Conservation (phyloP, 2,113 vertebrate species). For the Poeciliopsis retropinna region DNA sequence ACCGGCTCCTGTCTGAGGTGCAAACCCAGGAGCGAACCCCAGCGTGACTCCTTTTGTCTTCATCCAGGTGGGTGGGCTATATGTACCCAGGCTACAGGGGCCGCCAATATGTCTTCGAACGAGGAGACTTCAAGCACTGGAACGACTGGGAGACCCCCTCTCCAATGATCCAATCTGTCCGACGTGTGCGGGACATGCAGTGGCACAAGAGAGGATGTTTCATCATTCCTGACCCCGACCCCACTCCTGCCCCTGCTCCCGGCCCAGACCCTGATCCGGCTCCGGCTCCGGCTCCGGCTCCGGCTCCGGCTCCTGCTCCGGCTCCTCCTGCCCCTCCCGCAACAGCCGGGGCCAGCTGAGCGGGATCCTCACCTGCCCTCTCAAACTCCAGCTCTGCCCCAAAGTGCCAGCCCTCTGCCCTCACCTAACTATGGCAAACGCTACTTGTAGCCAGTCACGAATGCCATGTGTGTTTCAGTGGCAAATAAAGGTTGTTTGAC, state of each 20-base stretch:
- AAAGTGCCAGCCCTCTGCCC: conserved; percentile 38
- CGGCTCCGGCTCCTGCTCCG: conserved; percentile 71
- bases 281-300: conserved; percentile 47
- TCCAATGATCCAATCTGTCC: conserved; percentile 90
- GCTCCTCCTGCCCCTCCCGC: conserved; percentile 74
- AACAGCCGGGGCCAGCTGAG: conserved; percentile 83
- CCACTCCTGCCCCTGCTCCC: conserved; percentile 38
- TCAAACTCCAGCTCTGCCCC: conserved; percentile 4
- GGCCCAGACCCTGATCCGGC: conserved; percentile 53
- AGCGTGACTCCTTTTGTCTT: not conserved
- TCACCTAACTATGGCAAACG: conserved; percentile 47
- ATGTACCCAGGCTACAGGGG: conserved; percentile 92
- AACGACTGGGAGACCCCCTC: conserved; percentile 90
- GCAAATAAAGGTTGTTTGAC: conserved; percentile 72
- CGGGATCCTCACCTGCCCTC: conserved; percentile 19
- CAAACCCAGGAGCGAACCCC: not conserved
- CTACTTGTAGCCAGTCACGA: conserved; percentile 60
- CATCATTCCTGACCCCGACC: conserved; percentile 50
- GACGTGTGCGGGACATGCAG: conserved; percentile 90
- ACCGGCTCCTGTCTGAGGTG: too few species aligned
- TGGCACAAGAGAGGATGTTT: conserved; percentile 90
- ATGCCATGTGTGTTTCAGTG: conserved; percentile 68
- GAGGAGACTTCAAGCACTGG: conserved; percentile 92
- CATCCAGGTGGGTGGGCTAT: conserved; percentile 91
- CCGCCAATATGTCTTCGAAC: conserved; percentile 89